Percentiles rank a stretch among this genome's conserved stretches.
phyloP scores from a whole-genome alignment of 1,140 invertebrate species.

The Archivesica marissinica region DNA sequence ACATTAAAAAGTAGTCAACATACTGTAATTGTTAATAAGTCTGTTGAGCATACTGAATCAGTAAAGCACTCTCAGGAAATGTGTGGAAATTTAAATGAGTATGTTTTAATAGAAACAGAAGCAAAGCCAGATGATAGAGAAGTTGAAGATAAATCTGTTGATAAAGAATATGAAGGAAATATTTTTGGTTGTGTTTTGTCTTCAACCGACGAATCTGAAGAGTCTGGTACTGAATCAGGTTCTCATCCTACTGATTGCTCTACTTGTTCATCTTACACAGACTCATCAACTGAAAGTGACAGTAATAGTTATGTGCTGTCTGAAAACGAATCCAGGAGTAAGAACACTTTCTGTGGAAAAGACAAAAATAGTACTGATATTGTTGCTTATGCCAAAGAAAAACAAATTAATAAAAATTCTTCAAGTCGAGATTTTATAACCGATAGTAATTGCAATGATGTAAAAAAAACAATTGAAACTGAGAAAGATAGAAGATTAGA shows the following conservation, averaged over 20 bases:
- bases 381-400: not conserved
- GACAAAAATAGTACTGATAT: not conserved
- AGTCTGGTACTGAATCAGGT: not conserved
- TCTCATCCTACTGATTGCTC: conserved; percentile 9
- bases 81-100: too few relatives aligned
- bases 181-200: not conserved
- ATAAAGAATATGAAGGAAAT: not conserved
- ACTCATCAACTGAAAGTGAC: not conserved
- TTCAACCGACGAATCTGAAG: not conserved
- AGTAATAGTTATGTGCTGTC: not conserved
- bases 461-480: not conserved
- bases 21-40: too few relatives aligned
- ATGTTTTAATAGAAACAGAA: too few relatives aligned
- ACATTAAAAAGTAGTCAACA: too few relatives aligned
- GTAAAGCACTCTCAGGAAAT: too few relatives aligned
- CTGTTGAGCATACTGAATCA: too few relatives aligned
- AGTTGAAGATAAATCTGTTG: not conserved
- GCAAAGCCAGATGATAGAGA: not conserved
- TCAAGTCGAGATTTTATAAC: not conserved
- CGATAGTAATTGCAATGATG: not conserved
- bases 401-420: not conserved
- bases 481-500: not conserved
- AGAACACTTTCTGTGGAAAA: too few relatives aligned
- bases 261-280: not conserved
- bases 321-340: too few relatives aligned